phyloP scores from a whole-genome alignment of 2,888 invertebrate genomes.

The Erpobdella octoculata region DNA sequence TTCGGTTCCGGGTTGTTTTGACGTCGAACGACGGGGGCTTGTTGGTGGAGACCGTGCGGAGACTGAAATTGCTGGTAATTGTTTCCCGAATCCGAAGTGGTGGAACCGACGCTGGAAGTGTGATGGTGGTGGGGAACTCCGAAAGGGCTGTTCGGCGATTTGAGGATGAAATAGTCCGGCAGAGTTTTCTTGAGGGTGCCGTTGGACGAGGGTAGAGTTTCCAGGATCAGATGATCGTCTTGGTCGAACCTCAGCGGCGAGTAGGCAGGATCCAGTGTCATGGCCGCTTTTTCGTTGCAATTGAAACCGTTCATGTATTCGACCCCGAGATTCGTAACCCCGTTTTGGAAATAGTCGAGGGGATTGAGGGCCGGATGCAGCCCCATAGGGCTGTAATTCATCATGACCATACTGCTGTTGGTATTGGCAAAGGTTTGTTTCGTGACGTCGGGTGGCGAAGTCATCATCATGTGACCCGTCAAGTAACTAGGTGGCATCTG shows the following conservation, averaged over 20 bases:
- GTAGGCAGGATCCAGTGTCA: background rate
- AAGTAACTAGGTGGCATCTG: background rate
- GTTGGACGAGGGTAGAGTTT: background rate
- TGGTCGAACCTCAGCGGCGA: background rate
- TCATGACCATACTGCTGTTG: slow-evolving; percentile 5
- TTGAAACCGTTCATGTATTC: background rate
- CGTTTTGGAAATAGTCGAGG: background rate
- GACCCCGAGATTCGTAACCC: background rate
- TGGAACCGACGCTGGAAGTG: background rate
- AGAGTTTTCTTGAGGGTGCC: background rate
- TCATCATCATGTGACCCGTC: background rate
- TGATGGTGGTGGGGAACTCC: background rate
- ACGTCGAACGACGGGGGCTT: background rate
- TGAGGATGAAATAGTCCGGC: slow-evolving; percentile 2
- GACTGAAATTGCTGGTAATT: background rate
- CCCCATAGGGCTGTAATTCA: slow-evolving; percentile 8
- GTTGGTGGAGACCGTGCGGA: background rate
- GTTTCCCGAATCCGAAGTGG: background rate
- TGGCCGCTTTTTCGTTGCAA: background rate
- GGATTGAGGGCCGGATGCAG: slow-evolving; percentile 15
- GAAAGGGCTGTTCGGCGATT: slow-evolving; percentile 23
- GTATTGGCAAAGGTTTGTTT: slow-evolving; percentile 11
- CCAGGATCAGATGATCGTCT: background rate
- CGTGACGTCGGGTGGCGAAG: background rate
- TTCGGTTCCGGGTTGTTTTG: slow-evolving; percentile 37